Percentiles rank a stretch among this genome's conserved stretches.
phyloP scores from a whole-genome alignment of 2,888 invertebrate species.

The Monochamus alternatus region DNA sequence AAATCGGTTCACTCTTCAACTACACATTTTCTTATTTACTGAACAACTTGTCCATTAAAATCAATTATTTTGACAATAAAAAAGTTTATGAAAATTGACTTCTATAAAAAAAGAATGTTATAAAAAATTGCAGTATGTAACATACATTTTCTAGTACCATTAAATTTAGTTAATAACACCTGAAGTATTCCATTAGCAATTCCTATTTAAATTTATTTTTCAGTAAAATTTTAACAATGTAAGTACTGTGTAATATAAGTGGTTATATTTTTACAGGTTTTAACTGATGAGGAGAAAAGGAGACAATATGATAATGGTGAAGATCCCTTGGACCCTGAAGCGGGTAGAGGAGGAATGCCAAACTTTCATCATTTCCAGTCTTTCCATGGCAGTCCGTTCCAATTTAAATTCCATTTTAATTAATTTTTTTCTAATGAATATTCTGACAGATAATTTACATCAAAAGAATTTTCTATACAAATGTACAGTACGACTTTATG shows the following conservation, averaged over 20 bases:
- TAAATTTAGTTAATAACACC: too few relatives aligned
- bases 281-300: conserved; percentile 92
- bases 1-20: too few relatives aligned
- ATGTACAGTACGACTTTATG: conserved; percentile 20
- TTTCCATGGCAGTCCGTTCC: conserved; percentile 88
- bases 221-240: too few relatives aligned
- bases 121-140: too few relatives aligned
- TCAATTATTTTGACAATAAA: too few relatives aligned
- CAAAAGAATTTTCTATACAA: conserved; percentile 20
- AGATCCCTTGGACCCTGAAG: conserved; percentile 98
- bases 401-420: conserved; percentile 98
- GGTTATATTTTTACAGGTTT: conserved; percentile 71
- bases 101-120: too few relatives aligned
- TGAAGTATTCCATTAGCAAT: too few relatives aligned
- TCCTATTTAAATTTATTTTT: too few relatives aligned
- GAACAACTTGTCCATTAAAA: too few relatives aligned
- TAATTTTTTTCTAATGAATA: conserved; percentile 66
- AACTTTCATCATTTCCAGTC: conserved; percentile 86
- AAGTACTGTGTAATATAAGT: background rate
- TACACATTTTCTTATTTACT: too few relatives aligned
- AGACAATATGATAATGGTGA: conserved; percentile 94
- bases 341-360: conserved; percentile 78
- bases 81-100: too few relatives aligned
- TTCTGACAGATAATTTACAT: conserved; percentile 23
- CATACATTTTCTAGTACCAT: too few relatives aligned